phyloP scores from a whole-genome alignment of 2,888 invertebrate genomes.

The Mylabris sibirica region DNA sequence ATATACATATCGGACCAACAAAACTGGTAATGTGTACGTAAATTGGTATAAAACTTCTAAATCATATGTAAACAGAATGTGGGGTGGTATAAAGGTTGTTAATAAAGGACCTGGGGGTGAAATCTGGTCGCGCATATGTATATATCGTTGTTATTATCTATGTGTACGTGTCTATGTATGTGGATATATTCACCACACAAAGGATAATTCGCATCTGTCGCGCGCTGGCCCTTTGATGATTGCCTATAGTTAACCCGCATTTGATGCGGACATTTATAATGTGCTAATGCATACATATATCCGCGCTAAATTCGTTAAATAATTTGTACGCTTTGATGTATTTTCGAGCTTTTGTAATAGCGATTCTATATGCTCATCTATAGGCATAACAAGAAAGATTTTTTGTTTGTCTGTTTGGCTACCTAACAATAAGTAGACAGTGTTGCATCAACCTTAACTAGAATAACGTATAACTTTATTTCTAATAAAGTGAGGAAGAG shows the following conservation, averaged over 20 bases:
- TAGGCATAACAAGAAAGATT: background rate
- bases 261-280: constrained; percentile 49
- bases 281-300: constrained; percentile 54
- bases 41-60: constrained; percentile 52
- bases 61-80: constrained; percentile 55
- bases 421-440: background rate
- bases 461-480: constrained; percentile 5
- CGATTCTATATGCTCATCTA: background rate
- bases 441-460: constrained; percentile 13
- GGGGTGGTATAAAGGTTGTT: constrained; percentile 39
- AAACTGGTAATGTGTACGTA: constrained; percentile 46
- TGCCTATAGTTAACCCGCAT: constrained; percentile 54
- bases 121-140: constrained; percentile 49
- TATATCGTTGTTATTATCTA: background rate
- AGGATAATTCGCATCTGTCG: constrained; percentile 58
- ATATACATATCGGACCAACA: background rate
- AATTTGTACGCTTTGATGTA: constrained; percentile 52
- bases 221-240: constrained; percentile 57
- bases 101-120: constrained; percentile 37
- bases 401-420: background rate
- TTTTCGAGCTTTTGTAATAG: constrained; percentile 37
- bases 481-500: constrained; percentile 20
- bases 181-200: constrained; percentile 44
- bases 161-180: background rate
- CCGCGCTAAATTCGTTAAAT: constrained; percentile 56